Evolutionary conservation across 2,888 invertebrate species (phyloP), one percentile per base, ranked within the genome.

Genomic region (Meteorus colon): DNA sequence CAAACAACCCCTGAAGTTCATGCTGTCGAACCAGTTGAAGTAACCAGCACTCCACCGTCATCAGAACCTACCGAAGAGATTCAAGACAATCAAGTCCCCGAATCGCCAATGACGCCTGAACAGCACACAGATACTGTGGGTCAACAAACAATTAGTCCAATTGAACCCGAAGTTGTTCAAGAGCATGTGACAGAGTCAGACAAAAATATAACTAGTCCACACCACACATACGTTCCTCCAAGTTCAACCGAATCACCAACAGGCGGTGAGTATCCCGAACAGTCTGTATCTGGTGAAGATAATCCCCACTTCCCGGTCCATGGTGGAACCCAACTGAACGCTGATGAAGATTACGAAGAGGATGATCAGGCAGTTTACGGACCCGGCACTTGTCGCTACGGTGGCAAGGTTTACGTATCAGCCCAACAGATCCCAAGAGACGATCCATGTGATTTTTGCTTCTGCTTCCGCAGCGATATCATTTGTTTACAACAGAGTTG

Each of bases 401-500:
- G 96, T 76, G 97, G 97, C 84, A 96, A 96, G 90, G 94, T 97
- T 67, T 97, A 96, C 89, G 96, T 97, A 60, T 97, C 97, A 1
- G 97, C 97, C 1, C 97, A 97, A 90, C 97, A 98, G 91, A 97
- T 98, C 85, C 97, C 97, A 59, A 92, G 97, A 83, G 96, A 97
- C 84, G 97, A 98, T 91, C 97, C 97, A 31, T 98, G 97, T 89
- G 97, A 97, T 88, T 98, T 97, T 92, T 98, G 97, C 90, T 97
- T 98, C 94, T 98, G 97, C 92, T 98, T 97, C 92, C 93, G 97
- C 90, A 96, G 97, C 89, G 97, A 97, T 87, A 97, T 98, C 84
- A 97, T 98, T 86, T 98, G 97, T 85, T 91, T 97, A 81, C 97
- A 97, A 90, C 97, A 98, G 90, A 97, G 97, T 85, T 98, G 97